These are phyloP conservation scores for Pogonomyrmex californicus DNA, from an alignment of 1,140 invertebrate species.

Conservation along the genomic window DNA sequence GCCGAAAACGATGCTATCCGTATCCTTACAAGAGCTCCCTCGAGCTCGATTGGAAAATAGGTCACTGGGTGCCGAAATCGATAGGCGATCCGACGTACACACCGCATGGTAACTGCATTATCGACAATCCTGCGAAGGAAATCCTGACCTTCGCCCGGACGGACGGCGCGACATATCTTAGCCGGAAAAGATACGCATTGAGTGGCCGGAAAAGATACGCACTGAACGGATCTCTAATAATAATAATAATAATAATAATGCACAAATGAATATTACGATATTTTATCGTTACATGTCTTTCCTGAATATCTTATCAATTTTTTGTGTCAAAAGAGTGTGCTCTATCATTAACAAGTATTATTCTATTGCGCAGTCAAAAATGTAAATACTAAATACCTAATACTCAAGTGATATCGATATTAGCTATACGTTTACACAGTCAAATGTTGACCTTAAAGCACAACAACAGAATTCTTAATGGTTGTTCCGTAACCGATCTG, in stretches of 20 bases:
- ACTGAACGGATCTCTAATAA: background rate
- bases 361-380: too few species aligned
- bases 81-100: constrained; percentile 49
- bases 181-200: background rate
- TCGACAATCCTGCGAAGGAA: constrained; percentile 57
- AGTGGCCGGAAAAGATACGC: background rate
- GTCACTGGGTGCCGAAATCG: constrained; percentile 58
- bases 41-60: constrained; percentile 58
- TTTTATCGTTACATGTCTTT: background rate
- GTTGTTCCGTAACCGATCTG: too few species aligned
- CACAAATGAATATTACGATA: background rate
- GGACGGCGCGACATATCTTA: constrained; percentile 34
- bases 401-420: too few species aligned
- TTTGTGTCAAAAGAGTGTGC: background rate
- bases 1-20: constrained; percentile 18
- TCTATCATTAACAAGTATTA: too few species aligned
- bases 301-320: background rate
- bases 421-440: too few species aligned
- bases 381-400: too few species aligned
- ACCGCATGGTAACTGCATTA: constrained; percentile 60
- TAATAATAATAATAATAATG: background rate
- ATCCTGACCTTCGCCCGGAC: constrained; percentile 47
- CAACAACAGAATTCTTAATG: too few species aligned
- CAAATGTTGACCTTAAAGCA: too few species aligned
- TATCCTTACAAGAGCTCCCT: constrained; percentile 45